Percentiles rank a stretch among this genome's conserved stretches.
phyloP scores from a whole-genome alignment of 2,113 vertebrate species.

The Lepus americanus region DNA sequence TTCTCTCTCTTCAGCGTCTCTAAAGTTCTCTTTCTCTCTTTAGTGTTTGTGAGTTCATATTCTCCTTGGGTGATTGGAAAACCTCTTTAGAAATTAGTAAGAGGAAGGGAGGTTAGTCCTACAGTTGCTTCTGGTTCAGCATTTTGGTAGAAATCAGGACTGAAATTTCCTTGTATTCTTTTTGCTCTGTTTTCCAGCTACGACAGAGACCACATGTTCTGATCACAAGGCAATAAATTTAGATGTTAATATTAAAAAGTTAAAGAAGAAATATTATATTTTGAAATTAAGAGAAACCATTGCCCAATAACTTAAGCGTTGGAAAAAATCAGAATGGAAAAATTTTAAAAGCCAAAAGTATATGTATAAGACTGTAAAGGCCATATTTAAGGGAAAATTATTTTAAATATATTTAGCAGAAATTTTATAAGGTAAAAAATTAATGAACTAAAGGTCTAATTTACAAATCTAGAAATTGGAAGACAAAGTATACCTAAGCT shows the following conservation, averaged over 20 bases:
- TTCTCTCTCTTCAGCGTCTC: neutral
- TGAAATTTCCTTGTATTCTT: neutral
- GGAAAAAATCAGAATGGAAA: constrained; percentile 34
- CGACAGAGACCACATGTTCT: neutral
- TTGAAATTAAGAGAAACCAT: neutral
- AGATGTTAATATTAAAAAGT: constrained; percentile 55
- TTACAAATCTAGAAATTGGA: constrained; percentile 19
- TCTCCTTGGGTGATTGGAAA: neutral
- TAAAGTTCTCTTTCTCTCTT: neutral
- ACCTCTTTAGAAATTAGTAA: neutral
- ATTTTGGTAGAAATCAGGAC: constrained; percentile 2
- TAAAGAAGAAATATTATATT: constrained; percentile 57
- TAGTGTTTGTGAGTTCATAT: neutral
- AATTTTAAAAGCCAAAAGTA: neutral
- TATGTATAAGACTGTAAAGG: neutral
- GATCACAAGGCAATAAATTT: constrained; percentile 46
- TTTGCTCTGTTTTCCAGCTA: constrained; percentile 5
- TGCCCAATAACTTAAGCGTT: constrained; percentile 11
- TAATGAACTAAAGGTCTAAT: neutral
- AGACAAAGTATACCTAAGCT: neutral
- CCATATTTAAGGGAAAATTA: neutral
- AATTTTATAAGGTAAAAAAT: neutral
- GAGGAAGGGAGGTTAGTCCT: neutral
- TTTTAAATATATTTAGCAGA: neutral
- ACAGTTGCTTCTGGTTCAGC: neutral